Percentiles rank a stretch among this genome's conserved stretches.
Evolutionary conservation across 2,797 vertebrate species (phyloP).

Genomic region (Platalea minor): DNA sequence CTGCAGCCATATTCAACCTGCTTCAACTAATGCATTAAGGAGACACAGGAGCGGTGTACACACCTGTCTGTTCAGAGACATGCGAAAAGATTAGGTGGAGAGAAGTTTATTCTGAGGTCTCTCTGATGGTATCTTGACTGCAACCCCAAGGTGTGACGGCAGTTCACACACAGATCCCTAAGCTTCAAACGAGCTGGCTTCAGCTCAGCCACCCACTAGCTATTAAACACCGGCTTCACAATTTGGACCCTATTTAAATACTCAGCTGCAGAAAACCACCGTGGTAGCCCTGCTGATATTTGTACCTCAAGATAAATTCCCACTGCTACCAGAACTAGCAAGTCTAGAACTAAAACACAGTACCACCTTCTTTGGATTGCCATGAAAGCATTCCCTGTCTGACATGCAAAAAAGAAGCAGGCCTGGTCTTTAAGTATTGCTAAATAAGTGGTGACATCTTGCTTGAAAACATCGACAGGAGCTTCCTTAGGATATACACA

Average conservation of each 20-base stretch:
- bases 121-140: slow-evolving; percentile 31
- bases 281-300: neutral
- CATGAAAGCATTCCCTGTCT: neutral
- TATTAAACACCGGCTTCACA: neutral
- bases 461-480: neutral
- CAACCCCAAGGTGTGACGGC: slow-evolving; percentile 49
- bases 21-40: neutral
- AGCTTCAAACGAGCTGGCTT: slow-evolving; percentile 20
- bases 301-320: neutral
- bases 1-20: neutral
- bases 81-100: slow-evolving; percentile 20
- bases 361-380: neutral
- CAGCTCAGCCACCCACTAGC: slow-evolving; percentile 53
- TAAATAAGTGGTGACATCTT: neutral
- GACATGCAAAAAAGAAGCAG: neutral
- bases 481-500: neutral
- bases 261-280: slow-evolving; percentile 16
- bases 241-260: neutral
- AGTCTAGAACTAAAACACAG: neutral
- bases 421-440: neutral
- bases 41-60: neutral
- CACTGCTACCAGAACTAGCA: neutral
- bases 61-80: slow-evolving; percentile 37
- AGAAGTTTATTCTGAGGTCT: slow-evolving; percentile 50
- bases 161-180: neutral